Evolutionary conservation across 2,888 invertebrate species (phyloP).

Genomic region (Melanostoma mellinum): DNA sequence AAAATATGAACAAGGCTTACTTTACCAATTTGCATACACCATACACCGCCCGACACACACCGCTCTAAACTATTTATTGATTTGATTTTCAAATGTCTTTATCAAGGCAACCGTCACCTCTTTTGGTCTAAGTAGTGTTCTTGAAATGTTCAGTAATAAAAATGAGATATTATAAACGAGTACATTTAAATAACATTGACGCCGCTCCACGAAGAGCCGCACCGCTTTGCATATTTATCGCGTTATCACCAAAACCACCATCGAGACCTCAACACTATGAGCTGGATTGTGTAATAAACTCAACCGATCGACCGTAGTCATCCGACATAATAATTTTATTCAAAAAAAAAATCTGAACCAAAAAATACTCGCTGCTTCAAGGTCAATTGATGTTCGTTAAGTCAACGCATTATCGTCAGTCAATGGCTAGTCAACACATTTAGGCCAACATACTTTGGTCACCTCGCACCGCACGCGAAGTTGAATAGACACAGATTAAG

Average conservation of each 20-base stretch:
- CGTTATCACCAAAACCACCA: constrained; percentile 57
- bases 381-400: constrained; percentile 59
- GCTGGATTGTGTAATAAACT: constrained; percentile 54
- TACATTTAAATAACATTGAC: constrained; percentile 31
- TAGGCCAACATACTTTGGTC: constrained; percentile 20
- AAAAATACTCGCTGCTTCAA: constrained; percentile 45
- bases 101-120: constrained; percentile 51
- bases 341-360: constrained; percentile 42
- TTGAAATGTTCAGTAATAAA: constrained; percentile 54
- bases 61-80: neutral
- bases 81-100: constrained; percentile 4
- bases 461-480: constrained; percentile 34
- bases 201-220: constrained; percentile 34
- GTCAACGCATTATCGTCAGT: constrained; percentile 39
- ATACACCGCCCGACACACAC: constrained; percentile 2
- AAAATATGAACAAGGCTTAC: constrained; percentile 22
- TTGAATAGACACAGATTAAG: constrained; percentile 22
- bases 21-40: constrained; percentile 15
- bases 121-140: constrained; percentile 57
- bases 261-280: constrained; percentile 1
- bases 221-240: constrained; percentile 61
- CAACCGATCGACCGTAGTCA: constrained; percentile 39
- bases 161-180: neutral
- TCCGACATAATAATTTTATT: constrained; percentile 67
- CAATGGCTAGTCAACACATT: constrained; percentile 32